A percentile compares a stretch with the other conserved stretches of the same genome.
phyloP scores from a whole-genome alignment of 2,113 vertebrate genomes.

The Notarius lentiginosus region DNA sequence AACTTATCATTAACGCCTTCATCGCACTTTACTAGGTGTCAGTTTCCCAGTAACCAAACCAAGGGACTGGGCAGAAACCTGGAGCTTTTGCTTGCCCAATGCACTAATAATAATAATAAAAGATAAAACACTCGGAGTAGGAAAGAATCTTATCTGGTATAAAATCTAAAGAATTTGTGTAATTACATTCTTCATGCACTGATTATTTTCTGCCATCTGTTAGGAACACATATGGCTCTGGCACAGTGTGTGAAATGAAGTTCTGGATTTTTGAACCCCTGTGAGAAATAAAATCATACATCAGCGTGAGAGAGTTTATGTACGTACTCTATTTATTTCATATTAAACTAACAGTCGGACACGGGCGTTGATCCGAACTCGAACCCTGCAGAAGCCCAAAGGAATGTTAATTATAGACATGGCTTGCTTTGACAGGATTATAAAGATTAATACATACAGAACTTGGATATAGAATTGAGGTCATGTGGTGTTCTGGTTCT shows the following conservation, averaged over 20 bases:
- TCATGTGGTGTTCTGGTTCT: not conserved
- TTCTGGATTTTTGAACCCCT: not conserved
- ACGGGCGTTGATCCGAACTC: not conserved
- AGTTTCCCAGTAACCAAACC: not conserved
- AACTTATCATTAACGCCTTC: not conserved
- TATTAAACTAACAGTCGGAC: not conserved
- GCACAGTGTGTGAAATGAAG: not conserved
- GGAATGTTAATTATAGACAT: constrained; percentile 11
- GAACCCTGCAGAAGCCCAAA: not conserved
- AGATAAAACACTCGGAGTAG: not conserved
- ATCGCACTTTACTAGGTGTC: not conserved
- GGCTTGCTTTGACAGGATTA: constrained; percentile 5
- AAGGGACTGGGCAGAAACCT: not conserved
- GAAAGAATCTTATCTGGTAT: not conserved
- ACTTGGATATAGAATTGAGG: not conserved
- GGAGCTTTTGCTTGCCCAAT: not conserved
- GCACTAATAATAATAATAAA: not conserved
- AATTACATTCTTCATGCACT: constrained; percentile 22
- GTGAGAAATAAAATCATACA: not conserved
- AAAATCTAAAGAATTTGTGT: not conserved
- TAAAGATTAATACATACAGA: constrained; percentile 11
- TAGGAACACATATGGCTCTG: not conserved
- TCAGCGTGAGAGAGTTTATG: not conserved
- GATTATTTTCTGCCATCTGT: constrained; percentile 13
- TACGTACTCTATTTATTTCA: not conserved